Evolutionary conservation across 2,888 invertebrate species (phyloP).

Genomic region (Macrophya annulata): DNA sequence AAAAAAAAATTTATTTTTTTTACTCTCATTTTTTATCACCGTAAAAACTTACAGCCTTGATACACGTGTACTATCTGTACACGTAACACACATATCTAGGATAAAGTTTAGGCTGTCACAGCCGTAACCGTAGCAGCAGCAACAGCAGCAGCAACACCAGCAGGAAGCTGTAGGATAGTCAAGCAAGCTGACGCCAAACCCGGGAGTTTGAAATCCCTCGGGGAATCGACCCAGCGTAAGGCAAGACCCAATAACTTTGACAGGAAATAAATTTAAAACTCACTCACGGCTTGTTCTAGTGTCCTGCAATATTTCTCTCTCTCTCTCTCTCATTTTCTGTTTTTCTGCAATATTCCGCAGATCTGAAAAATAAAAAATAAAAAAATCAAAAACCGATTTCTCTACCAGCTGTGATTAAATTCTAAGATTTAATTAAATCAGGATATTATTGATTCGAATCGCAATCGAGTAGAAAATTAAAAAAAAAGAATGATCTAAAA

Average conservation of each 20-base stretch:
- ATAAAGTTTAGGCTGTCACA: constrained; percentile 25
- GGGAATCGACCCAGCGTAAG: constrained; percentile 32
- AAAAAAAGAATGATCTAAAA: neutral
- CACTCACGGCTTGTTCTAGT: constrained; percentile 15
- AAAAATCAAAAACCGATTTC: neutral
- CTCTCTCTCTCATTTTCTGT: neutral
- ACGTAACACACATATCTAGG: neutral
- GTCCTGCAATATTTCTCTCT: neutral
- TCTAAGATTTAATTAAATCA: neutral
- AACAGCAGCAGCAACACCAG: neutral
- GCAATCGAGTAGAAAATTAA: neutral
- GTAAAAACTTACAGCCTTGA: neutral
- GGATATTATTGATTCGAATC: neutral
- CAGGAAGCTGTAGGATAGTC: neutral
- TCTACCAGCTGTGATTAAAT: neutral
- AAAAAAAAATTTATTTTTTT: no score
- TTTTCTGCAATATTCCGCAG: neutral
- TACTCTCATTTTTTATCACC: neutral
- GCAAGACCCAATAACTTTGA: constrained; percentile 45
- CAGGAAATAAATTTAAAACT: constrained; percentile 43
- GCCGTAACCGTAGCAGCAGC: no score
- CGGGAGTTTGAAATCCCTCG: constrained; percentile 35
- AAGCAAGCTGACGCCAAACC: constrained; percentile 34
- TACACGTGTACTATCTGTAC: neutral
- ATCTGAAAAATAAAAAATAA: no score